Evolutionary conservation across 2,113 vertebrate species (phyloP), one percentile per base, ranked within the genome.

Genomic region (Cricetomys ansorgei): DNA sequence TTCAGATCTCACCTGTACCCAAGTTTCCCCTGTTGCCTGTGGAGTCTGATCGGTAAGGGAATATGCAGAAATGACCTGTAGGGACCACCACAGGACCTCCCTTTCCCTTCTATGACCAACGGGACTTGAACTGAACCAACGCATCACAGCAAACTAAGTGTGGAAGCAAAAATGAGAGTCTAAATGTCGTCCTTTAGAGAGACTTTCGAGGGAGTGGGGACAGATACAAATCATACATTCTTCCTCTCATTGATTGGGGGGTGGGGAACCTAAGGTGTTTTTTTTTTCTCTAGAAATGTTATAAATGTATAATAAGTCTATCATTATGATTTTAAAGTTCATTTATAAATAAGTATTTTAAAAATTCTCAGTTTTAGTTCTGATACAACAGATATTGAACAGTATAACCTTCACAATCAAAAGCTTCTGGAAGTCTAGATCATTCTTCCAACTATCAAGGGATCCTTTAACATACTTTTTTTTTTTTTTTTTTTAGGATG

Each of bases 401-500:
- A 55, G 23, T 15, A 81, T n/a, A 96, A 90, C 7, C 10, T 70
- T 91, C 15, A 84, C 73, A 92, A 81, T 96, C 27, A 86, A 79
- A 83, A 94, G 31, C 25, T 84, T 83, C 43, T 48, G 17, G 45
- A 59, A 90, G 11, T 88, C 40, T 85, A 16, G 57, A 70, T 69
- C 91, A 94, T 85, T 94, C 93, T 95, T 37, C 90, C 70, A 85
- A 94, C 40, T 92, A 1, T 76, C 85, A 88, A 96, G 69, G 17
- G 5, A 75, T 90, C 37, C 50, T 75, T 55, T 37, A 79, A 53
- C 45, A 53, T 3, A 50, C 11, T 34, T 37, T 13, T 67, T 12
- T 67, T 67, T 43, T 45, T 43, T 50, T 53, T 25, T 80, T 76
- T 80, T 88, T 40, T 97, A 85, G 91, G 79, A 64, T 6, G 23